A percentile compares a stretch with the other conserved stretches of the same genome.
These are phyloP conservation scores for Melipona quadrifasciata DNA, from an alignment of 1,140 invertebrate genomes.

Conservation along the genomic window DNA sequence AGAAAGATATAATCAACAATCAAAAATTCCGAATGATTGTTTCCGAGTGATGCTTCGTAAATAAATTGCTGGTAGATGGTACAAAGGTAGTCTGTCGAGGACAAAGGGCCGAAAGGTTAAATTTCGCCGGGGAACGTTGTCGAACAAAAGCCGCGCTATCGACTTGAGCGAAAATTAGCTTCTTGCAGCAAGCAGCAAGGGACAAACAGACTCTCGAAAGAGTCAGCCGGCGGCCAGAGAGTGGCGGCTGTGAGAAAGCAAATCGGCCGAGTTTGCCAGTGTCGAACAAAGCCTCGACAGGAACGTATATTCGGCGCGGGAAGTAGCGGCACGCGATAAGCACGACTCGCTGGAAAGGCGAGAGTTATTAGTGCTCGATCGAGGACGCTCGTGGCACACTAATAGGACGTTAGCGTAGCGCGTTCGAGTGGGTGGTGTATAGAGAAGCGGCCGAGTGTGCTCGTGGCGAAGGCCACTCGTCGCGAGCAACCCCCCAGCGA, in stretches of 20 bases:
- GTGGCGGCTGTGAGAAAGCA: slow-evolving; percentile 10
- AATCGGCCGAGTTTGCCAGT: too few species aligned
- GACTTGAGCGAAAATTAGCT: not conserved
- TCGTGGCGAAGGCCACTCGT: slow-evolving; percentile 62
- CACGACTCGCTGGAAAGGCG: slow-evolving; percentile 32
- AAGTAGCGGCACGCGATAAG: slow-evolving; percentile 29
- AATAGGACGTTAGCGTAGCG: slow-evolving; percentile 66
- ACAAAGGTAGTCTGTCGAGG: too few species aligned
- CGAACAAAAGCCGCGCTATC: not conserved
- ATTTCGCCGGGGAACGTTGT: too few species aligned
- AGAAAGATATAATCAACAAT: too few species aligned
- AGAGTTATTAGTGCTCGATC: slow-evolving; percentile 55
- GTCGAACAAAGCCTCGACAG: not conserved
- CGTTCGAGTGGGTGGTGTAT: slow-evolving; percentile 34
- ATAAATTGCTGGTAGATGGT: too few species aligned
- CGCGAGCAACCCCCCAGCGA: slow-evolving; percentile 49
- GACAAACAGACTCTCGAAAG: not conserved
- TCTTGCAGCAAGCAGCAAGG: not conserved
- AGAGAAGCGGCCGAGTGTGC: slow-evolving; percentile 58
- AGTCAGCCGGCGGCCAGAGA: too few species aligned
- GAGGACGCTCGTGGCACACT: slow-evolving; percentile 63
- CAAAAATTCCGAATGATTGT: too few species aligned
- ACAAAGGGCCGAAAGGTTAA: too few species aligned
- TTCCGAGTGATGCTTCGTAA: too few species aligned
- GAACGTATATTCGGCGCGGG: slow-evolving; percentile 5